A percentile compares a stretch with the other conserved stretches of the same genome.
phyloP scores from a whole-genome alignment of 2,113 vertebrate species.

The Circaetus cinerascens region DNA sequence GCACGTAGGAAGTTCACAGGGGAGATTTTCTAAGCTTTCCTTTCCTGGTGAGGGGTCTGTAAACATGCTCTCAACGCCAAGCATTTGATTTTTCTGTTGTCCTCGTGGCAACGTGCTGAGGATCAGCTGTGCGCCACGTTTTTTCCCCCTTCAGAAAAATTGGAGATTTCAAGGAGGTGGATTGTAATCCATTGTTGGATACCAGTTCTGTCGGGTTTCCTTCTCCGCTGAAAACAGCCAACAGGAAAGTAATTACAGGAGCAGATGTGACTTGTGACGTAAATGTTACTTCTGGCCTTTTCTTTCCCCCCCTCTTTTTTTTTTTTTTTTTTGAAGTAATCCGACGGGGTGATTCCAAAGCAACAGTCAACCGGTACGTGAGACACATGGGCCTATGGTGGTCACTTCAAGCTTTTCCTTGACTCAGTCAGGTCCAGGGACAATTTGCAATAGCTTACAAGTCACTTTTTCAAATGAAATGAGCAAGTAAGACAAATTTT shows the following conservation, averaged over 20 bases:
- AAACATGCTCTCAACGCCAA: not conserved
- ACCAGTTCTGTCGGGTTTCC: not conserved
- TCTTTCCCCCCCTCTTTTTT: fast-evolving
- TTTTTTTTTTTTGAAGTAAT: not conserved
- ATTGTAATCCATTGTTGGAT: slow-evolving; percentile 21
- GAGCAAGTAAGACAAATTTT: not conserved
- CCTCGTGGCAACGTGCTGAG: not conserved
- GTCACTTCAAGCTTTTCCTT: not conserved
- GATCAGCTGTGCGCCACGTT: not conserved
- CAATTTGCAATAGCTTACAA: not conserved
- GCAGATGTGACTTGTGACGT: slow-evolving; percentile 51
- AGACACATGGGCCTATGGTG: not conserved
- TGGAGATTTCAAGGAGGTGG: not conserved
- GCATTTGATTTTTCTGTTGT: not conserved
- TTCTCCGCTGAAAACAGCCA: not conserved
- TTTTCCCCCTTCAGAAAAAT: not conserved
- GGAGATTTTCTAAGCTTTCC: not conserved
- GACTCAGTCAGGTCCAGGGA: not conserved
- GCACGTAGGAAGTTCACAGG: not conserved
- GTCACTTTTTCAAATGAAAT: not conserved
- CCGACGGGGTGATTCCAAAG: not conserved
- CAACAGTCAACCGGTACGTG: not conserved
- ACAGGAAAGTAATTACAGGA: slow-evolving; percentile 39
- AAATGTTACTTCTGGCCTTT: slow-evolving; percentile 28
- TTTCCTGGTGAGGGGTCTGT: not conserved